These are phyloP conservation scores for Tinea semifulvella DNA, from an alignment of 2,888 invertebrate species.

Conservation along the genomic window DNA sequence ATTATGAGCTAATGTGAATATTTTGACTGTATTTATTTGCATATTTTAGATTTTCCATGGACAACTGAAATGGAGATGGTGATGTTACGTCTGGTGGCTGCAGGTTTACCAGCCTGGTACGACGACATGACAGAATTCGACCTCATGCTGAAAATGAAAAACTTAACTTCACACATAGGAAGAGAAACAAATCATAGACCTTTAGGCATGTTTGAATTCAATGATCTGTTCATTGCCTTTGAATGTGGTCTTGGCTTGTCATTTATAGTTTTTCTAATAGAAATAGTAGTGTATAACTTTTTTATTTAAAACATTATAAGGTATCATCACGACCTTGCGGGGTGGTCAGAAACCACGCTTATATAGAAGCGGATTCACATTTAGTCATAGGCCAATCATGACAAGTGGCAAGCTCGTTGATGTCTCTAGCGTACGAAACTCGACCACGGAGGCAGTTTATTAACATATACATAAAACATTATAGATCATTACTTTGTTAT, in stretches of 20 bases:
- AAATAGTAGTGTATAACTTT: neutral
- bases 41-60: conserved; percentile 15
- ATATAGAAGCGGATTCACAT: too few relatives aligned
- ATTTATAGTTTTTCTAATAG: neutral
- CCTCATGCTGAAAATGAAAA: neutral
- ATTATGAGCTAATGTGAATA: too few relatives aligned
- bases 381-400: too few relatives aligned
- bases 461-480: too few relatives aligned
- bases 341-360: too few relatives aligned
- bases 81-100: conserved; percentile 9
- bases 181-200: neutral
- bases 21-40: too few relatives aligned
- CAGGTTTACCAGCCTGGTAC: conserved; percentile 14
- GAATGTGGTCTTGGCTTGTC: neutral
- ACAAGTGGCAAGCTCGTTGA: too few relatives aligned
- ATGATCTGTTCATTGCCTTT: neutral
- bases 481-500: too few relatives aligned
- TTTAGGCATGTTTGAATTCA: neutral
- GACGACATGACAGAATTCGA: neutral
- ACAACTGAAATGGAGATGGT: conserved; percentile 6
- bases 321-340: too few relatives aligned
- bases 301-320: too few relatives aligned
- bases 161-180: neutral
- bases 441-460: too few relatives aligned
- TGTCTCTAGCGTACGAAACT: too few relatives aligned